Evolutionary conservation across 2,113 vertebrate genomes (phyloP).

Genomic region (Campylorhamphus procurvoides): DNA sequence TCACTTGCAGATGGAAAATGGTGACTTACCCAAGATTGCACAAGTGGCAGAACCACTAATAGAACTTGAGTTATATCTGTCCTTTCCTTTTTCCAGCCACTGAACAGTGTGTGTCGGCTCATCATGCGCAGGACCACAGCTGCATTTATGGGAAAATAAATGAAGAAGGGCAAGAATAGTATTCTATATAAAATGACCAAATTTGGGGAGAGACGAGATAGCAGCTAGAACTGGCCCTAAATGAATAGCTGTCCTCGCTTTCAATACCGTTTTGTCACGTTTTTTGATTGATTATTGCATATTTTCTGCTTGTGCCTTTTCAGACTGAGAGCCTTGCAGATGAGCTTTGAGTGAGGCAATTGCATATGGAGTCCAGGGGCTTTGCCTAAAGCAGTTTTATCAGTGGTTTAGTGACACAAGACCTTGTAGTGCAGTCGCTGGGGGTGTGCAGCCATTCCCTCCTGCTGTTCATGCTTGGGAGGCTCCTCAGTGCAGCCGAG

Average conservation of each 20-base stretch:
- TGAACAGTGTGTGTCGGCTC: background rate
- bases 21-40: conserved; percentile 28
- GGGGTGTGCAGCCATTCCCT: background rate
- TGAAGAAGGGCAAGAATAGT: conserved; percentile 19
- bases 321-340: background rate
- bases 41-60: conserved; percentile 8
- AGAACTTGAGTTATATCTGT: conserved; percentile 36
- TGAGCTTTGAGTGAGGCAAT: background rate
- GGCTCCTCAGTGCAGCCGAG: background rate
- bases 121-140: background rate
- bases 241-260: background rate
- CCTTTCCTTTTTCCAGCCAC: conserved; percentile 19
- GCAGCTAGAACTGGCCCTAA: background rate
- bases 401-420: background rate
- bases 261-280: background rate
- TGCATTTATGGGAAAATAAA: conserved; percentile 38
- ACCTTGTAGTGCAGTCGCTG: background rate
- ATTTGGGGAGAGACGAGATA: background rate
- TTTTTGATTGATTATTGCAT: conserved; percentile 28
- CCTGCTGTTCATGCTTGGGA: background rate
- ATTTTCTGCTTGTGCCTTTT: conserved; percentile 25
- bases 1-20: background rate
- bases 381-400: background rate
- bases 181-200: conserved; percentile 15
- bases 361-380: background rate